Evolutionary conservation across 2,888 invertebrate species (phyloP).

Genomic region (Sipha maydis): DNA sequence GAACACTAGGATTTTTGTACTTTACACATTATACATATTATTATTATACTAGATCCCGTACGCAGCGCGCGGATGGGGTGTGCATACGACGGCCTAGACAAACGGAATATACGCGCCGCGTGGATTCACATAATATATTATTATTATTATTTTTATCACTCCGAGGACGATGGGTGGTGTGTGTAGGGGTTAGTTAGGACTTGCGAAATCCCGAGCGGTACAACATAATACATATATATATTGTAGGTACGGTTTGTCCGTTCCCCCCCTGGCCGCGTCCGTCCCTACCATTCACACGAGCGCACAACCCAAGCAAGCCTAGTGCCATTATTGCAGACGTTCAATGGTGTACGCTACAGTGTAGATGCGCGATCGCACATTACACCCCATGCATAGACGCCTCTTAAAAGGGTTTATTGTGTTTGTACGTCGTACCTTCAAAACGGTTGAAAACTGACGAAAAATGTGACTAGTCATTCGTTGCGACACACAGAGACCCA

Average conservation of each 20-base stretch:
- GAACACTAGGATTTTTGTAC: neutral
- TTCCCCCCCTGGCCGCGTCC: neutral
- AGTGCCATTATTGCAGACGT: neutral
- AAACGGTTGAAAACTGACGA: slow-evolving; percentile 46
- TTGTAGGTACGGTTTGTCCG: neutral
- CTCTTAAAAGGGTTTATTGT: slow-evolving; percentile 27
- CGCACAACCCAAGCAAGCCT: neutral
- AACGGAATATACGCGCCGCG: neutral
- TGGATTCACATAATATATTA: neutral
- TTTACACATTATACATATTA: neutral
- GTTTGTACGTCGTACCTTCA: neutral
- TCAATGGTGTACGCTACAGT: neutral
- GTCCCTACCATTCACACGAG: too few species aligned
- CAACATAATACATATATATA: neutral
- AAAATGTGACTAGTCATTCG: slow-evolving; percentile 50
- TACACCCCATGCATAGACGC: neutral
- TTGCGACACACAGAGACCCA: slow-evolving; percentile 6
- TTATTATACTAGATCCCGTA: neutral
- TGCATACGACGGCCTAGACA: neutral
- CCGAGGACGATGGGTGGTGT: neutral
- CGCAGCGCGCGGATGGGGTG: neutral
- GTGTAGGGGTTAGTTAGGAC: neutral
- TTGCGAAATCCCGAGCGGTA: neutral
- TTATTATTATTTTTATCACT: neutral
- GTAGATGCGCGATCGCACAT: neutral